Evolutionary conservation across 2,797 vertebrate genomes (phyloP).

Genomic region (Phalloptychus januarius): DNA sequence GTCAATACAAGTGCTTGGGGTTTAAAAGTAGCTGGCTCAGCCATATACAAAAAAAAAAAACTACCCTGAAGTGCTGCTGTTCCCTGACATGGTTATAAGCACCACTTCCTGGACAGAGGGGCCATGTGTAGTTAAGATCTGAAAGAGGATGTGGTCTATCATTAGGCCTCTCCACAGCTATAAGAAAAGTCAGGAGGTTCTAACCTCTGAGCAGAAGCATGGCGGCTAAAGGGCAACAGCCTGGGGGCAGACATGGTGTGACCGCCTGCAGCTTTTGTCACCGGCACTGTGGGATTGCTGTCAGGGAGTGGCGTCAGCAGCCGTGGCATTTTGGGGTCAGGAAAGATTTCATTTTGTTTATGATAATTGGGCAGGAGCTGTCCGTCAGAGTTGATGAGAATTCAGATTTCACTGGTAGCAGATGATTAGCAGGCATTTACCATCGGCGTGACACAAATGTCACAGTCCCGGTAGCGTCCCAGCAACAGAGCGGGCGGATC

Average conservation of each 20-base stretch:
- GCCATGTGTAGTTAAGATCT: conserved; percentile 44
- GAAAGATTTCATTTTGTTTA: conserved; percentile 67
- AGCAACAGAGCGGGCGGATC: conserved; percentile 64
- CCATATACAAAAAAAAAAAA: conserved; percentile 55
- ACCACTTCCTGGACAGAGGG: conserved; percentile 61
- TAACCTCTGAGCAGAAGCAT: conserved; percentile 60
- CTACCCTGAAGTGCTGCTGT: conserved; percentile 67
- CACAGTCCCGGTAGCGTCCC: conserved; percentile 75
- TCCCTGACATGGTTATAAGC: conserved; percentile 72
- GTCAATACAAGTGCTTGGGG: conserved; percentile 73
- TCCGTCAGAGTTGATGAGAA: conserved; percentile 78
- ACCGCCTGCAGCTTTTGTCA: conserved; percentile 58
- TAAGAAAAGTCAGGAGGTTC: conserved; percentile 65
- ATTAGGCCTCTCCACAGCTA: conserved; percentile 43
- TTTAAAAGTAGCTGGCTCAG: conserved; percentile 72
- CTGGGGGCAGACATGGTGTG: conserved; percentile 38
- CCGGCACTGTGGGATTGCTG: conserved; percentile 45
- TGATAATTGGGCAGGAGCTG: conserved; percentile 68
- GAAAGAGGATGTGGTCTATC: conserved; percentile 58
- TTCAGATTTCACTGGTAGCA: conserved; percentile 67
- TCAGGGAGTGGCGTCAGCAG: conserved; percentile 47
- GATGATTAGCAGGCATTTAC: conserved; percentile 78
- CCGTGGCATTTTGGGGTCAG: conserved; percentile 63
- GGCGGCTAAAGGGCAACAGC: conserved; percentile 59
- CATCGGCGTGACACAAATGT: conserved; percentile 73